Percentiles rank a stretch among this genome's conserved stretches.
These are phyloP conservation scores for Cephus pulcher DNA, from an alignment of 2,888 invertebrate genomes.

Conservation along the genomic window DNA sequence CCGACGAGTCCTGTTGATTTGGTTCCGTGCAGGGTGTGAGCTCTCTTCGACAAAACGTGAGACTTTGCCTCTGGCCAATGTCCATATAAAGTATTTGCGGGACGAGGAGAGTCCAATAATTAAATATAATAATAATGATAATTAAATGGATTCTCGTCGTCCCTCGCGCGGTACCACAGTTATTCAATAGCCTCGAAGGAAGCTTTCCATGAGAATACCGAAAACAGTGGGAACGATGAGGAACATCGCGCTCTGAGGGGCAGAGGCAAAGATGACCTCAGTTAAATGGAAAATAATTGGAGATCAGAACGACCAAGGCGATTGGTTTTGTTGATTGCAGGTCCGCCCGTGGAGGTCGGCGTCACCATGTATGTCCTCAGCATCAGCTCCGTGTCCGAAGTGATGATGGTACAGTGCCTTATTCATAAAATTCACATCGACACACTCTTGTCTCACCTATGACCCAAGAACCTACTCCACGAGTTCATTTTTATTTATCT, in stretches of 20 bases:
- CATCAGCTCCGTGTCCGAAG: conserved; percentile 98
- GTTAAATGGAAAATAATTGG: conserved; percentile 27
- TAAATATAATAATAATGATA: not conserved
- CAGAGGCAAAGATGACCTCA: conserved; percentile 19
- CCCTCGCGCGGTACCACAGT: not conserved
- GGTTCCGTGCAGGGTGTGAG: conserved; percentile 66
- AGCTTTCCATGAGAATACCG: not conserved
- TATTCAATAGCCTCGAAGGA: not conserved
- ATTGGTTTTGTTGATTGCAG: conserved; percentile 76
- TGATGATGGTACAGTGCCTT: conserved; percentile 87
- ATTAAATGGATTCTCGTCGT: not conserved
- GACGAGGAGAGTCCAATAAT: not conserved
- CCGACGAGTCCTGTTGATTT: conserved; percentile 64
- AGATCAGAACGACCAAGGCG: conserved; percentile 56
- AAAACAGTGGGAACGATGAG: not conserved
- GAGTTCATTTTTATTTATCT: not conserved
- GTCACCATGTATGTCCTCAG: conserved; percentile 98
- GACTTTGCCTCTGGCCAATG: conserved; percentile 16
- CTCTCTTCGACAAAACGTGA: conserved; percentile 42
- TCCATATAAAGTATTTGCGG: not conserved
- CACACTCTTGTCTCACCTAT: conserved; percentile 11
- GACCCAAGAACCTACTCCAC: not conserved
- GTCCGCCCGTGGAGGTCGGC: conserved; percentile 97
- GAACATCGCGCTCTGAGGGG: conserved; percentile 16
- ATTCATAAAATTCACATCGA: conserved; percentile 39